Percentiles rank a stretch among this genome's conserved stretches.
Conservation (phyloP, 2,113 vertebrate genomes). For the Otocyon megalotis region DNA sequence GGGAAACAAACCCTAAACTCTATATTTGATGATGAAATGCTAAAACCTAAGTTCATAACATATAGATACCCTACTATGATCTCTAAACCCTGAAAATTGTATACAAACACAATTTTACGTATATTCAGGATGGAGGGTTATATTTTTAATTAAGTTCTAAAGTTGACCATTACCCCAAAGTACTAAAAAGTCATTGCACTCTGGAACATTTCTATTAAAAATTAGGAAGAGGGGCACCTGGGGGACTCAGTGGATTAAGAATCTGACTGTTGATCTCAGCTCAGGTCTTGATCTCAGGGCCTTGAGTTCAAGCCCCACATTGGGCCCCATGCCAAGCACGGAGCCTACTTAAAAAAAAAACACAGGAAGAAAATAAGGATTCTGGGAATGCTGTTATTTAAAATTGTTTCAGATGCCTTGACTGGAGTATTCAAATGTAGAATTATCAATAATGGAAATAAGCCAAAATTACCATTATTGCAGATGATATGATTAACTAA, state of each 20-base stretch:
- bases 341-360: background rate
- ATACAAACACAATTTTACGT: background rate
- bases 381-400: constrained; percentile 30
- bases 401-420: constrained; percentile 3
- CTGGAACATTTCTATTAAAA: constrained; percentile 19
- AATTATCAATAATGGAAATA: background rate
- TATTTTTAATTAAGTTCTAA: constrained; percentile 18
- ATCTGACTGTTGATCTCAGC: background rate
- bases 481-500: background rate
- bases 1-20: background rate
- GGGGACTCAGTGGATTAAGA: background rate
- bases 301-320: background rate
- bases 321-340: background rate
- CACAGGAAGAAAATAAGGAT: constrained; percentile 24
- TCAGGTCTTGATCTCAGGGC: background rate
- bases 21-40: background rate
- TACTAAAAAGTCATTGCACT: background rate
- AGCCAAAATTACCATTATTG: background rate
- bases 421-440: background rate
- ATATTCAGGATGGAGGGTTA: background rate
- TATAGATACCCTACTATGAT: background rate
- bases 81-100: background rate
- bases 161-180: background rate
- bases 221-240: background rate
- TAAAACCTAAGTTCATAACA: background rate